Evolutionary conservation across 2,113 vertebrate genomes (phyloP).

Genomic region (Atractosteus spatula): DNA sequence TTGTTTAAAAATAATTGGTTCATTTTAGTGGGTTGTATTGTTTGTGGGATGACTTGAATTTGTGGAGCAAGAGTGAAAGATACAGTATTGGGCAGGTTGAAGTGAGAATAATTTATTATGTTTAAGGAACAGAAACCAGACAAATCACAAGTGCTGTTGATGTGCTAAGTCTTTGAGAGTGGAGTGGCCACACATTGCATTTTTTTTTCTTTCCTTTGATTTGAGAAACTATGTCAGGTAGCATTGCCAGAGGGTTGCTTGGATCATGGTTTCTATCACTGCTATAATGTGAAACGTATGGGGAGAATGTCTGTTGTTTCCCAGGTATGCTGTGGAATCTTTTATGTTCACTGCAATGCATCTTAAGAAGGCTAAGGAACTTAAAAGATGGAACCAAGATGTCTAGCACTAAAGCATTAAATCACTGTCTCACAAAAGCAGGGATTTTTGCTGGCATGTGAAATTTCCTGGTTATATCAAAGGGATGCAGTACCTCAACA

Average conservation of each 20-base stretch:
- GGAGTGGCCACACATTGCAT: background rate
- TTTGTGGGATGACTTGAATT: background rate
- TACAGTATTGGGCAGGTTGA: background rate
- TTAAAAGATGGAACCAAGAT: too few relatives aligned
- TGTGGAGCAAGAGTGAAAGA: background rate
- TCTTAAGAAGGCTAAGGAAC: too few relatives aligned
- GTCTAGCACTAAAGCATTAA: too few relatives aligned
- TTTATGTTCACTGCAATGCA: too few relatives aligned
- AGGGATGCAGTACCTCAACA: too few relatives aligned
- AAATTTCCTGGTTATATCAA: too few relatives aligned
- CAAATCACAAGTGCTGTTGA: background rate
- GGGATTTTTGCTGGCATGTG: too few relatives aligned
- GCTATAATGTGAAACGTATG: background rate
- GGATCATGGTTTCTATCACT: background rate
- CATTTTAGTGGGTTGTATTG: too few relatives aligned
- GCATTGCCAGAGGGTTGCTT: background rate
- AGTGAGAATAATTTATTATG: background rate
- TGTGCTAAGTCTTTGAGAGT: background rate
- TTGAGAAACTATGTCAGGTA: background rate
- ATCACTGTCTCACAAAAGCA: too few relatives aligned
- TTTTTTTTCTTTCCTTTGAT: background rate
- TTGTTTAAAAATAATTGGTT: too few relatives aligned
- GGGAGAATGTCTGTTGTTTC: too few relatives aligned
- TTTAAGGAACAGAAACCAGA: background rate
- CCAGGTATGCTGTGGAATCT: too few relatives aligned